Conservation (phyloP, 2,797 vertebrate species). For the Sebastes nivosus region DNA sequence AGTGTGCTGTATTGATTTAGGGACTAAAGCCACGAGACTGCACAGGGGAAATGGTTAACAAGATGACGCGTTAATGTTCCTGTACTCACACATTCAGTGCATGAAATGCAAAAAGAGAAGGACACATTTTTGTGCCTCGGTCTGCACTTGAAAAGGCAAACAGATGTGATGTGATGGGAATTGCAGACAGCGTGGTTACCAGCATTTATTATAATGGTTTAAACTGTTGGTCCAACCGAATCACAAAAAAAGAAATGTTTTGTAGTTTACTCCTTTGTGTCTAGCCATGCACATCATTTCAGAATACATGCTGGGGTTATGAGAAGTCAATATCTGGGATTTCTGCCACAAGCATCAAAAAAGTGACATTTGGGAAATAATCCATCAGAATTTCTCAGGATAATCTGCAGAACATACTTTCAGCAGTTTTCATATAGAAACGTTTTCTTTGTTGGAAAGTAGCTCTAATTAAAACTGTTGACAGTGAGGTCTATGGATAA, state of each 20-base stretch:
- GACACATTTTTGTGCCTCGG: background rate
- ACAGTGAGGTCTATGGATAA: background rate
- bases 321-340: too few relatives aligned
- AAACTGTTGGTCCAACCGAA: background rate
- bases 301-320: background rate
- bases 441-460: background rate
- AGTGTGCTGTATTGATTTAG: background rate
- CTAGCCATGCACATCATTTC: background rate
- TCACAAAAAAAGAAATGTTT: background rate
- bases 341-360: background rate
- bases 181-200: background rate
- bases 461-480: background rate
- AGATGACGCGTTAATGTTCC: background rate
- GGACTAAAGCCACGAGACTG: background rate
- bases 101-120: background rate
- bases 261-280: background rate
- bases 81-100: background rate
- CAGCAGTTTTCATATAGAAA: background rate
- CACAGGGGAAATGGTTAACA: background rate
- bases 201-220: background rate
- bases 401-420: background rate
- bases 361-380: background rate
- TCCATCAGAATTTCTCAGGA: background rate
- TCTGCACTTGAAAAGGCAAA: background rate
- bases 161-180: constrained; percentile 22